Evolutionary conservation across 2,888 invertebrate genomes (phyloP), one percentile per base, ranked within the genome.

Genomic region (Dione juno): DNA sequence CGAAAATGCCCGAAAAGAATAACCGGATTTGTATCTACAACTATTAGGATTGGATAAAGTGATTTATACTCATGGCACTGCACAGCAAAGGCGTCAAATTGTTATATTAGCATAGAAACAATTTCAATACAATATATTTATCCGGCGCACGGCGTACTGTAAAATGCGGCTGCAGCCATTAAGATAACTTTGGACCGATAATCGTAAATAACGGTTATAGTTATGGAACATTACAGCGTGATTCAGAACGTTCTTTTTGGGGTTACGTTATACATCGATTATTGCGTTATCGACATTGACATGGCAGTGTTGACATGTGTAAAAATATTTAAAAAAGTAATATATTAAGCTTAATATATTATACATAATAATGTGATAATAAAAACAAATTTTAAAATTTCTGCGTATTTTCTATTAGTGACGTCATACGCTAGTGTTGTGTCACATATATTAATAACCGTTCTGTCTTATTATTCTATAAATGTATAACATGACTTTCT

Each of bases 151-250:
- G 19, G 37, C 40, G 10, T 19, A 13, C 37, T 19, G 59, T 67
- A 69, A 71, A 61, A 59, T 58, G 53, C 52, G 35, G 41, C 54
- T 68, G 68, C 41, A 16, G 16, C 52, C 43, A 69, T 69, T 61
- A 65, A 59, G 71, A 71, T 71, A 71, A 68, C 68, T 71, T 59
- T 66, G 59, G 43, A 66, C 13, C 68, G 64, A 68, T 71, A 68
- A 71, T 35, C 53, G 57, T 71, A 71, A 71, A 71, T 67, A 71
- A 71, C 67, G 61, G 45, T 53, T 53, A 71, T 61, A 65, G 68
- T 69, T 71, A 66, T 68, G 58, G 64, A 61, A 61, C 68, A 41
- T 61, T 43, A 40, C 59, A 21, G 6, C 6, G 41, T 59, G 59
- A 59, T 59, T 59, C 59, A 1, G 59, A 41, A 35, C 28, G 35